Evolutionary conservation across 2,113 vertebrate species (phyloP).

Genomic region (Proterorhinus semilunaris): DNA sequence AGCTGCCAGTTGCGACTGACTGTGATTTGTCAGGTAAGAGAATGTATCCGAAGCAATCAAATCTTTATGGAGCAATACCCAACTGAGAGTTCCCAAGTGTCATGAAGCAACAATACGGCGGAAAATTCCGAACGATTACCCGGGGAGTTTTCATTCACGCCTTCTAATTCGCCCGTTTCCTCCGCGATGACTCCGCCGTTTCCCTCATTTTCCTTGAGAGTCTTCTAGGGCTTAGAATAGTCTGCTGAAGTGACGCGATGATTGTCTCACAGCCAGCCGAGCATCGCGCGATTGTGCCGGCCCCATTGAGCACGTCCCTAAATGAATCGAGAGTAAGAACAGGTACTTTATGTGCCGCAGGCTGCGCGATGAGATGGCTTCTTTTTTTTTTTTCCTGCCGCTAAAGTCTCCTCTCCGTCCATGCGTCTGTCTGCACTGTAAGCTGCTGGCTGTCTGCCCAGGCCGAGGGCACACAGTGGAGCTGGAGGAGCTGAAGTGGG

Average conservation of each 20-base stretch:
- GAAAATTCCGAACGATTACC: neutral
- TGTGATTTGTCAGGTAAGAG: no score
- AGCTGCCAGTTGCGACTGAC: no score
- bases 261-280: conserved; percentile 24
- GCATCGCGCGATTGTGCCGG: conserved; percentile 16
- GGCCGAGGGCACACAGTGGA: conserved; percentile 51
- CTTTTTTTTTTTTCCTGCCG: neutral
- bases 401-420: conserved; percentile 13
- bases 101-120: neutral
- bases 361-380: conserved; percentile 37
- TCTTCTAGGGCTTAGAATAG: conserved; percentile 13
- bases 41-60: no score
- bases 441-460: conserved; percentile 61
- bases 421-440: conserved; percentile 33
- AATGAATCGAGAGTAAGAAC: conserved; percentile 42
- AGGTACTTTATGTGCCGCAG: conserved; percentile 26
- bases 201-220: neutral
- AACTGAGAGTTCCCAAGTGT: neutral
- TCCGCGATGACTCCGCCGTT: neutral
- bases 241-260: conserved; percentile 23
- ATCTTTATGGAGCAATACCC: no score
- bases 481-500: conserved; percentile 66
- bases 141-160: neutral
- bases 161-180: conserved; percentile 2
- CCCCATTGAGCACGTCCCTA: conserved; percentile 39